These are phyloP conservation scores for Lepidocyrtoides sp. DNA, from an alignment of 2,888 invertebrate species.

Conservation along the genomic window DNA sequence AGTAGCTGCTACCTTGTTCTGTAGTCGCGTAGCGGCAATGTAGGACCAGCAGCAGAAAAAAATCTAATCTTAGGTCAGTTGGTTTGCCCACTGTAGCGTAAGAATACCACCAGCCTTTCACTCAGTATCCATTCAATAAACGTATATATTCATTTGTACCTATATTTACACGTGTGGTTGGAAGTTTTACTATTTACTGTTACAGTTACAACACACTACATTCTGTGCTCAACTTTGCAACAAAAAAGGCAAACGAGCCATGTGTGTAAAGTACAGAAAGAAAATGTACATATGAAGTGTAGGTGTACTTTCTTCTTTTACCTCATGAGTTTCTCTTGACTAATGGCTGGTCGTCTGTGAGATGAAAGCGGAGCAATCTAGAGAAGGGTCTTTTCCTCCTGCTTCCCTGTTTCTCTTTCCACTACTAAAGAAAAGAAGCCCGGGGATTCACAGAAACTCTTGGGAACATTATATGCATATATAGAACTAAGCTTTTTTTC, in stretches of 20 bases:
- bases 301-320: slow-evolving; percentile 38
- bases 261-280: neutral
- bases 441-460: slow-evolving; percentile 43
- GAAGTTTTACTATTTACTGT: slow-evolving; percentile 39
- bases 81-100: slow-evolving; percentile 43
- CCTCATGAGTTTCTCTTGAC: slow-evolving; percentile 60
- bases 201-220: neutral
- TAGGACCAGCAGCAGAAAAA: slow-evolving; percentile 1
- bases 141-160: too few relatives aligned
- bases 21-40: neutral
- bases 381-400: slow-evolving; percentile 55
- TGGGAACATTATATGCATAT: slow-evolving; percentile 13
- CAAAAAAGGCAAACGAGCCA: slow-evolving; percentile 28
- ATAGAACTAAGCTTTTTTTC: slow-evolving; percentile 17
- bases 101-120: neutral
- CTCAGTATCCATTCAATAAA: neutral
- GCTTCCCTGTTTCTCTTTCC: neutral
- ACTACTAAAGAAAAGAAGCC: slow-evolving; percentile 34
- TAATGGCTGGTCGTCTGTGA: slow-evolving; percentile 71
- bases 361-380: slow-evolving; percentile 73
- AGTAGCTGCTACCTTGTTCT: neutral
- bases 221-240: neutral
- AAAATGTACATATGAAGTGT: neutral
- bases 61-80: slow-evolving; percentile 72
- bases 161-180: slow-evolving; percentile 11